A percentile compares a stretch with the other conserved stretches of the same genome.
Evolutionary conservation across 1,140 invertebrate species (phyloP).

Genomic region (silkworm (Bombyx mori)): ASM3026992v2 NC_085117.1:15084001-15084500

Average conservation of each 20-base stretch:
- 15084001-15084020: neutral
- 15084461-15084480: no score
- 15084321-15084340: conserved; percentile 18
- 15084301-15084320: conserved; percentile 42
- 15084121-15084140: conserved; percentile 25
- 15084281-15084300: conserved; percentile 46
- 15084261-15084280: conserved; percentile 36
- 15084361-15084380: conserved; percentile 19
- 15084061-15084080: conserved; percentile 20
- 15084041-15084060: conserved; percentile 4
- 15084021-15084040: conserved; percentile 24
- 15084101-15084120: conserved; percentile 37
- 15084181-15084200: conserved; percentile 6
- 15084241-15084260: conserved; percentile 22
- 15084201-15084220: no score
- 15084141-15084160: neutral
- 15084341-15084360: conserved; percentile 39
- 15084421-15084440: no score
- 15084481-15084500: no score
- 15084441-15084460: no score
- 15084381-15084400: no score
- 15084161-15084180: neutral
- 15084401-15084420: no score
- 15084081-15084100: conserved; percentile 44
- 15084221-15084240: no score